Conservation (phyloP, 2,797 vertebrate species). For the Pampus argenteus region DNA sequence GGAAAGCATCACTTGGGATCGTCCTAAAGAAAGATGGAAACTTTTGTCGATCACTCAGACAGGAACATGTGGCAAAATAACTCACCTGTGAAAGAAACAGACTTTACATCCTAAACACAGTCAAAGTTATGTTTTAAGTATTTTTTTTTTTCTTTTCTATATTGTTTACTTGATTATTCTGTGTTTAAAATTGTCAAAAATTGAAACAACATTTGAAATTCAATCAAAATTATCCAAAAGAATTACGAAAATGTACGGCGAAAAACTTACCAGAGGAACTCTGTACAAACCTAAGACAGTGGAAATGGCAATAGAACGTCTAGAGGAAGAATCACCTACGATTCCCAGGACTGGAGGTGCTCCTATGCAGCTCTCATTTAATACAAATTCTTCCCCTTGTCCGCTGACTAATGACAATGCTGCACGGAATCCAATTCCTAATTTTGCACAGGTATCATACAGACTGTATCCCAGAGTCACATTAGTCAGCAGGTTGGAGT, state of each 20-base stretch:
- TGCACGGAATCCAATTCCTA: constrained; percentile 76
- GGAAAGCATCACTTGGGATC: constrained; percentile 80
- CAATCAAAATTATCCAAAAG: not conserved
- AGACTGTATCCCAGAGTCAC: constrained; percentile 77
- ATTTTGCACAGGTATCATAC: constrained; percentile 75
- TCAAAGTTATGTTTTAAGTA: too few species aligned
- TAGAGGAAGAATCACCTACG: constrained; percentile 71
- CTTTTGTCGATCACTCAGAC: constrained; percentile 61
- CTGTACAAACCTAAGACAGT: constrained; percentile 60
- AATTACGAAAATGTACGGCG: fast-evolving
- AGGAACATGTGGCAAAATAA: constrained; percentile 79
- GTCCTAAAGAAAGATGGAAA: constrained; percentile 76
- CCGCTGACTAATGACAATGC: constrained; percentile 63
- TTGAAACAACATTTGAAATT: not conserved
- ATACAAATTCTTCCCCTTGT: constrained; percentile 34
- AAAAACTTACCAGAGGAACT: constrained; percentile 63
- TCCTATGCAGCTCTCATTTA: constrained; percentile 47
- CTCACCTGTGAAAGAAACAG: constrained; percentile 72
- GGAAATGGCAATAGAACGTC: constrained; percentile 60
- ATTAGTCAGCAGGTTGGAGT: constrained; percentile 68
- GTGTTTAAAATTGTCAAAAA: not conserved
- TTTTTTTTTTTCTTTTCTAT: too few species aligned
- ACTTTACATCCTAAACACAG: not conserved
- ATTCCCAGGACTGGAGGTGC: constrained; percentile 51
- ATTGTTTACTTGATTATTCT: not conserved